Base-by-base conservation (phyloP, 2,113 vertebrate genomes). In the Lepisosteus osseus region DNA sequence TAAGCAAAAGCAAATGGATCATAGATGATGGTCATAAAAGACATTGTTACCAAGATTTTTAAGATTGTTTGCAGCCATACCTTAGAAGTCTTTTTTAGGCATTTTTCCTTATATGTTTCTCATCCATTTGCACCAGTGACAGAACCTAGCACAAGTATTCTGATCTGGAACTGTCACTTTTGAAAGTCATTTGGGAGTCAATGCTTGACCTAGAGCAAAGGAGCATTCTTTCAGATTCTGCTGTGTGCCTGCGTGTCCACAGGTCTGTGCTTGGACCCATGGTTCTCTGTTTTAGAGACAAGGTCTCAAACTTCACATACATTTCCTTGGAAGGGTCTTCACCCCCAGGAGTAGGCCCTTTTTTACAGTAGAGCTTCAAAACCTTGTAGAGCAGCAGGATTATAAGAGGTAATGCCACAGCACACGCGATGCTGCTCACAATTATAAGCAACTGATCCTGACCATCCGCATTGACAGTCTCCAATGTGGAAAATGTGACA, bases 261-360 rank as follows among this genome's bases (percentile, higher is more conserved):
- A 95, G 87, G 63, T 97, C 94, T 3, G 90, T 90, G 6, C 90
- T 73, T 70, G 85, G 80, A n/a, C 72, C 84, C 64, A 86, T 61
- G 1, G 90, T 79, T 75, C 92, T 92, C 78, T 94, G 93, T 68
- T 94, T 94, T 80, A 96, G 91, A 0, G 94, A 94, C 0, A 96
- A 84, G 0, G 95, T 97, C 87, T 99, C 97, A 86, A 99, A 99
- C 64, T 94, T 95, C 69, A 99, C 92, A 1, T 99, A 99, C 1
- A 94, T 96, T 73, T 99, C 97, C 76, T 92, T 95, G 61, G 89
- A 90, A 62, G 97, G 89, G 42, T 99, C 94, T 13, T 90, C 89
- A 57, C 95, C 90, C 68, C 82, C 77, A 15, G 73, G 77, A 44
- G 45, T 77, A 41, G 86, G 83, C 2, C 76, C 69, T 57, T 75